Base-by-base conservation (phyloP, 2,797 vertebrate genomes). In the Bradypus variegatus region DNA sequence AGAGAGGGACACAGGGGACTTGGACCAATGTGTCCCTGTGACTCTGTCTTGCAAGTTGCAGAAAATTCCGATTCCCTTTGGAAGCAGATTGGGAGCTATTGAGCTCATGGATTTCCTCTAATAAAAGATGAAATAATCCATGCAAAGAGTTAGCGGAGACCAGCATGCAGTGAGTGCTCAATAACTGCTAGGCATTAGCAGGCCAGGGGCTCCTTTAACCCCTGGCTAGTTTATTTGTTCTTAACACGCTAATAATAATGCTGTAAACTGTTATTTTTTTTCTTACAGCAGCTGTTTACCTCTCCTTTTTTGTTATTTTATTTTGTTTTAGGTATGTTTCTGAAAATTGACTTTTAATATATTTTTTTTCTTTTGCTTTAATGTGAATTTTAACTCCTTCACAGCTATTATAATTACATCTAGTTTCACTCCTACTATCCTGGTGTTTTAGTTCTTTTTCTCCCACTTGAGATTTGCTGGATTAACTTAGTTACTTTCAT, bases 141-240 rank as follows among this genome's bases (percentile, higher is more conserved):
- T 8, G 25, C 38, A 33, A 38, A 25, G 50, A 29, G 0, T 7
- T 1, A 18, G 14, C 33, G 3, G 3, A 55, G 15, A 3, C 48
- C 0, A 2, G 83, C 3, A 2, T 1, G 0, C 15, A 3, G 6
- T 27, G 29, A 36, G 1, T 9, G 1, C 3, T 2, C 10, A 25
- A 14, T 29, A 25, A 38, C 9, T 8, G 19, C 10, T 60, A 4
- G 2, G 23, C 1, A 12, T 6, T 2, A 31, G 31, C 6, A 25
- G 29, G 1, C 1, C 0, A 1, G 19, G 2, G 58, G 2, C 0
- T 1, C 16, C 70, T 16, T 1, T 4, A 14, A 3, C 11, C n/a
- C 38, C 2, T 0, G 0, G n/a, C 19, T 41, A 2, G 19, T 21
- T 14, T 3, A 10, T 12, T 3, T 16, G 9, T 38, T 31, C 60